Conservation (phyloP, 2,113 vertebrate genomes). For the Paedocypris sp. region DNA sequence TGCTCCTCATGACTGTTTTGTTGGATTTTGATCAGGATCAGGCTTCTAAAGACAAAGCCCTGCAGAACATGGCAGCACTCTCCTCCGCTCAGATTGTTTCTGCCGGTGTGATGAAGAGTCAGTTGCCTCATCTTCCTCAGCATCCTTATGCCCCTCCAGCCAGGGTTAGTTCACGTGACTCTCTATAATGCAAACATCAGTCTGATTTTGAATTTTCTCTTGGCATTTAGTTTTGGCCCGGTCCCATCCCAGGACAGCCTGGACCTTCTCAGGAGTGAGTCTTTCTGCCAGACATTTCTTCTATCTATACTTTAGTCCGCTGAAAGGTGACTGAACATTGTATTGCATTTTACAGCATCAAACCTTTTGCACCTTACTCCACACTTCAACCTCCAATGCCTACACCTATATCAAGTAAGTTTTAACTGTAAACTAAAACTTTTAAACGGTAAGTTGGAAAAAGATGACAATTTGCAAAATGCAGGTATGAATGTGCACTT, state of each 20-base stretch:
- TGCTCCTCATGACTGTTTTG: background rate
- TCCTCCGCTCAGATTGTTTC: slow-evolving; percentile 93
- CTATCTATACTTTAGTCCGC: background rate
- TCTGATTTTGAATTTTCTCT: background rate
- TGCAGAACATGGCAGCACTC: slow-evolving; percentile 92
- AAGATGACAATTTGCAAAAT: too few relatives aligned
- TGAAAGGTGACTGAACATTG: background rate
- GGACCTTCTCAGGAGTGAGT: slow-evolving; percentile 98
- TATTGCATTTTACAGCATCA: slow-evolving; percentile 68
- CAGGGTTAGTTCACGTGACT: slow-evolving; percentile 67
- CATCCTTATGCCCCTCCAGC: slow-evolving; percentile 80
- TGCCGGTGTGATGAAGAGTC: slow-evolving; percentile 83
- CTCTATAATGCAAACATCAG: background rate
- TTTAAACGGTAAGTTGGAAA: too few relatives aligned
- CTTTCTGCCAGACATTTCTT: background rate
- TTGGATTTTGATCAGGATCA: slow-evolving; percentile 66
- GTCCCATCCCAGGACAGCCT: slow-evolving; percentile 85
- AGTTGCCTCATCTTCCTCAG: slow-evolving; percentile 66
- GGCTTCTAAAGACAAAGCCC: slow-evolving; percentile 91
- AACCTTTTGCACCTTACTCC: slow-evolving; percentile 91
- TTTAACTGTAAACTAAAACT: background rate
- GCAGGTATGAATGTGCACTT: too few relatives aligned
- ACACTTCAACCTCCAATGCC: slow-evolving; percentile 77
- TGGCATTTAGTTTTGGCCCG: slow-evolving; percentile 76
- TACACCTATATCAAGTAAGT: slow-evolving; percentile 77